These are phyloP conservation scores for Wiebesia pumilae DNA, from an alignment of 1,140 invertebrate species.

Conservation along the genomic window DNA sequence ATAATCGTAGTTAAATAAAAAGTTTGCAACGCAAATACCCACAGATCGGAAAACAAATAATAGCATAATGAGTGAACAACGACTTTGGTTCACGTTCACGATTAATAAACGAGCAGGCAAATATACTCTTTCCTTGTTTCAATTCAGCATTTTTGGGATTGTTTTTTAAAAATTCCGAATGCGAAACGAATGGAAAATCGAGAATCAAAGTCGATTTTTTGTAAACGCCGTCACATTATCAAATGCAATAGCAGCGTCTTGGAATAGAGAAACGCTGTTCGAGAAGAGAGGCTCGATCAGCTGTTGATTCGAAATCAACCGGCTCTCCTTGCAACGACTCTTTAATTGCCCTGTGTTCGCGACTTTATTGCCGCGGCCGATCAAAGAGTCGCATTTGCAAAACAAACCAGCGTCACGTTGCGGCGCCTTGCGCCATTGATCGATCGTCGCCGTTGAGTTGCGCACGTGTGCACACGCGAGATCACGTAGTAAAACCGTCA, in stretches of 20 bases:
- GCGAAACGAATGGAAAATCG: too few relatives aligned
- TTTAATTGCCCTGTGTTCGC: not conserved
- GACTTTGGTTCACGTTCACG: too few relatives aligned
- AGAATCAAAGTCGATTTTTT: too few relatives aligned
- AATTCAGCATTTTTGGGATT: too few relatives aligned
- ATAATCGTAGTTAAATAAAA: not conserved
- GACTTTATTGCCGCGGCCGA: slow-evolving; percentile 24
- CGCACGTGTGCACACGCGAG: not conserved
- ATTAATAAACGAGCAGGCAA: too few relatives aligned
- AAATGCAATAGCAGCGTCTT: too few relatives aligned
- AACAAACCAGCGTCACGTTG: slow-evolving; percentile 20
- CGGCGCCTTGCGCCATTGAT: slow-evolving; percentile 26
- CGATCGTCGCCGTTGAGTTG: slow-evolving; percentile 30
- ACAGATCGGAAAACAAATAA: not conserved
- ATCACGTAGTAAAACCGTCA: slow-evolving; percentile 22
- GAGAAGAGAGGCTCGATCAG: not conserved
- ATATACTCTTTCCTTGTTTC: too few relatives aligned
- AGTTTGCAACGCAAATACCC: not conserved
- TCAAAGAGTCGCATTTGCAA: slow-evolving; percentile 41
- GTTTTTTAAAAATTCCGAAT: too few relatives aligned
- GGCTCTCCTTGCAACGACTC: not conserved
- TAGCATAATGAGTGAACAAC: not conserved
- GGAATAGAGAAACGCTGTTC: not conserved
- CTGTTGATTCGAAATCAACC: not conserved
- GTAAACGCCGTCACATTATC: too few relatives aligned